phyloP scores from a whole-genome alignment of 2,797 vertebrate genomes.

The Pseudochromis fuscus region DNA sequence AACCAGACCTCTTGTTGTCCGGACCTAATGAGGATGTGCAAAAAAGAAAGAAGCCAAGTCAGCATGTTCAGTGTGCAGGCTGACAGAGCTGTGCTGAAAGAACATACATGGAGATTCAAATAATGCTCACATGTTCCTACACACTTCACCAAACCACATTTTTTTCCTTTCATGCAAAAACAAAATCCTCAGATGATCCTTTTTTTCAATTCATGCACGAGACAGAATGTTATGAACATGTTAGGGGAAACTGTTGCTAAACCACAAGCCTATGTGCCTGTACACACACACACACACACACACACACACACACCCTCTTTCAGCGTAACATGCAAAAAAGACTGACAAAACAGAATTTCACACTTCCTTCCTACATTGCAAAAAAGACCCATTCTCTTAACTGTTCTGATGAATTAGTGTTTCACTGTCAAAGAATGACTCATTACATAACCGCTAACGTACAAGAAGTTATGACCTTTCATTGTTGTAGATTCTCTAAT shows the following conservation, averaged over 20 bases:
- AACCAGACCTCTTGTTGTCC: neutral
- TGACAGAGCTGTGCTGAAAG: conserved; percentile 1
- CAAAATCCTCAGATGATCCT: neutral
- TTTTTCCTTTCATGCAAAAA: neutral
- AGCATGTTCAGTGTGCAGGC: conserved; percentile 38
- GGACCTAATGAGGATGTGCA: conserved; percentile 49
- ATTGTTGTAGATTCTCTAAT: neutral
- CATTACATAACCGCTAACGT: neutral
- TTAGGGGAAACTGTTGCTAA: conserved; percentile 6
- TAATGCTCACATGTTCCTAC: neutral
- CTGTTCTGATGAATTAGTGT: neutral
- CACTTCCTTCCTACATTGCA: conserved; percentile 53
- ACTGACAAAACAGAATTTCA: conserved; percentile 37
- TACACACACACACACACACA: neutral
- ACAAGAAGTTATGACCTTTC: neutral
- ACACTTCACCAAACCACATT: neutral
- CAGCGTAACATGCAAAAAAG: conserved; percentile 1
- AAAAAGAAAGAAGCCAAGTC: conserved; percentile 47
- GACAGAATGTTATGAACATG: conserved; percentile 10
- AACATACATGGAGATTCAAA: conserved; percentile 4
- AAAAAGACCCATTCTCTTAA: conserved; percentile 12
- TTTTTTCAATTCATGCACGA: conserved; percentile 14
- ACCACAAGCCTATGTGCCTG: conserved; percentile 1
- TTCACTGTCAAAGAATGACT: conserved; percentile 31
- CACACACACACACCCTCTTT: neutral